Evolutionary conservation across 2,113 vertebrate genomes (phyloP), one percentile per base, ranked within the genome.

Genomic region (Colaptes auratus): DNA sequence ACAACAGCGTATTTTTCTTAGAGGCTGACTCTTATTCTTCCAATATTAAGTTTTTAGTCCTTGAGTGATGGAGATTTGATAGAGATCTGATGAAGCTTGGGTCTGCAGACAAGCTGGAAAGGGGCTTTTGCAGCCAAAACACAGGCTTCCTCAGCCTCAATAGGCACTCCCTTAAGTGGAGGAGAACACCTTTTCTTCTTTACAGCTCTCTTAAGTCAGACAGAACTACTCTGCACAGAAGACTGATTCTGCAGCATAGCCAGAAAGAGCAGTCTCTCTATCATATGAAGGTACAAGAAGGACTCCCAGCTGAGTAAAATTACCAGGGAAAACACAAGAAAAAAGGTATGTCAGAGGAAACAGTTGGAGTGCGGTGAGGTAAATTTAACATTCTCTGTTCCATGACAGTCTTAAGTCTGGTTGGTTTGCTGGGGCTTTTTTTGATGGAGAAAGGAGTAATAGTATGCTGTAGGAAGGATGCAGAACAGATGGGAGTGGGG

Each of bases 41-140:
- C 35, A 61, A 67, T 60, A 65, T 61, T 61, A 76, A 90, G 60
- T 70, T 53, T 53, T 48, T 53, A 67, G 60, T 39, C 77, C 25
- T 63, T 30, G 86, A 92, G 86, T 82, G 88, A 67, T 87, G 70
- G 91, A 73, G 77, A 39, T 46, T 24, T 92, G 86, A n/a, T n/a
- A n/a, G n/a, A n/a, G n/a, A n/a, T n/a, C n/a, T n/a, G n/a, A 92
- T 94, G 88, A 94, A 85, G 92, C 73, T 19, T 61, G 44, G 63
- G 48, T 31, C 80, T 69, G 83, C 69, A 64, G 90, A 69, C 63
- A 79, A 89, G 76, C 86, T 95, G 92, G 86, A 88, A 79, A 93
- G 52, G 2, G 11, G 21, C 46, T 94, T 89, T 67, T 55, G 46
- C 74, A 76, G 93, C 71, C 85, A 88, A n/a, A 63, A 28, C 11